Conservation (phyloP, 1,140 invertebrate species). For the Penaeus vannamei region DNA sequence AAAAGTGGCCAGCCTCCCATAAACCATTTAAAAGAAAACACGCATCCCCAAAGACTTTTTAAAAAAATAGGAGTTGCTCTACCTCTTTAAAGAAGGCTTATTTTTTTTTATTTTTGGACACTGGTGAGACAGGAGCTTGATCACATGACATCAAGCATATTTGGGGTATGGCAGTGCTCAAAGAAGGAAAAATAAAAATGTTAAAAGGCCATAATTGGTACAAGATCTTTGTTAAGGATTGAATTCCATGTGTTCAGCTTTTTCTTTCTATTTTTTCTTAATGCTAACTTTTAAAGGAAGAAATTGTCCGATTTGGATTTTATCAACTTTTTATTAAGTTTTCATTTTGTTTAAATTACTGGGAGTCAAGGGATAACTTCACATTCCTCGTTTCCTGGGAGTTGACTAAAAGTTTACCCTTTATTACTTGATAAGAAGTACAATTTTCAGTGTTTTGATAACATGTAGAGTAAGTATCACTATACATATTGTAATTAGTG, state of each 20-base stretch:
- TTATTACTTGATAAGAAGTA: slow-evolving; percentile 60
- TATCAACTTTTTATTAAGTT: slow-evolving; percentile 48
- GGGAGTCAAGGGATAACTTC: slow-evolving; percentile 21
- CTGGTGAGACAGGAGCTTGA: background rate
- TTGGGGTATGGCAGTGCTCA: slow-evolving; percentile 28
- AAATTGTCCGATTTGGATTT: slow-evolving; percentile 44
- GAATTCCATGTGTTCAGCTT: no score
- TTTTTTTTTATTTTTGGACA: slow-evolving; percentile 18
- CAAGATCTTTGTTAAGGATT: no score
- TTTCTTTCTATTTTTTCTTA: no score
- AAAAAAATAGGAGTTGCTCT: slow-evolving; percentile 7
- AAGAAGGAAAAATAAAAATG: background rate
- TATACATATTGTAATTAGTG: slow-evolving; percentile 66
- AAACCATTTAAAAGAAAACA: background rate
- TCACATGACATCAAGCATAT: slow-evolving; percentile 5
- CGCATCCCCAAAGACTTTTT: slow-evolving; percentile 21
- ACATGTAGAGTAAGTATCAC: slow-evolving; percentile 64
- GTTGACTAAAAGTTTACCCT: slow-evolving; percentile 49
- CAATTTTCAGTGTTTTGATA: slow-evolving; percentile 65
- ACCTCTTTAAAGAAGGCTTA: slow-evolving; percentile 9
- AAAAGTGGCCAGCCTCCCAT: slow-evolving; percentile 36
- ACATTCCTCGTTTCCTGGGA: slow-evolving; percentile 49
- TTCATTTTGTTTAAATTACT: slow-evolving; percentile 22
- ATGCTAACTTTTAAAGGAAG: background rate
- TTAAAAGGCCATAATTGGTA: no score